Evolutionary conservation across 1,140 invertebrate species (phyloP), one percentile per base, ranked within the genome.

Genomic region (Harpegnathos saltator): DNA sequence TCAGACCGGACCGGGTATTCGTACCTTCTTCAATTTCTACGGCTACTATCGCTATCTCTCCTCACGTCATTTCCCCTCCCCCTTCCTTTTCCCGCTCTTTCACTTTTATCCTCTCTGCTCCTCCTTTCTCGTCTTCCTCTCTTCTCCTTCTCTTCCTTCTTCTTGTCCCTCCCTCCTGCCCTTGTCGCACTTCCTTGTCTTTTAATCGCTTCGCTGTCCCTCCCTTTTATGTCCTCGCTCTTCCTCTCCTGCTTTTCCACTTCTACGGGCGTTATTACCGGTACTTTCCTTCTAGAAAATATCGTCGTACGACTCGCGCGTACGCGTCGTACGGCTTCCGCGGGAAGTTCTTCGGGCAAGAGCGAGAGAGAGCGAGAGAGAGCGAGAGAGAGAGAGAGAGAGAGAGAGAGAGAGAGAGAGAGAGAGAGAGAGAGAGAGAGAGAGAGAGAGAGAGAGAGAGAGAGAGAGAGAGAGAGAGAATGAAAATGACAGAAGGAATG

Each of bases 401-500:
- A 61, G 29, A 33, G 29, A 33, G 5, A 33, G 5, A 33, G 29
- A 33, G 29, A 33, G 29, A 33, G 29, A 33, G 29, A 5, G 48
- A 33, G 29, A 69, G 48, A 62, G 61, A 52, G 68, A 81, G 59
- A 58, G 29, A 69, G 66, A 68, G 12, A 65, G 65, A 12, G 48
- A 62, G 61, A 52, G 68, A 81, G 59, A 58, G 29, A 69, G 66
- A 68, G 12, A 65, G 65, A 12, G 69, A 61, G 29, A 33, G 29
- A 33, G 5, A 33, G 5, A 33, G 29, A 33, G 29, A 33, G 29
- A 33, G 29, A 33, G 29, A 5, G 48, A 33, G 29, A 69, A 85
- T 82, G 83, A 48, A 77, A 77, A 89, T 56, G 83, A 84, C 77
- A 85, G 85, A 85, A 85, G 88, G 83, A 87, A 80, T 71, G 52